Base-by-base conservation (phyloP, 2,113 vertebrate genomes). In the Actenoides lindsayi region DNA sequence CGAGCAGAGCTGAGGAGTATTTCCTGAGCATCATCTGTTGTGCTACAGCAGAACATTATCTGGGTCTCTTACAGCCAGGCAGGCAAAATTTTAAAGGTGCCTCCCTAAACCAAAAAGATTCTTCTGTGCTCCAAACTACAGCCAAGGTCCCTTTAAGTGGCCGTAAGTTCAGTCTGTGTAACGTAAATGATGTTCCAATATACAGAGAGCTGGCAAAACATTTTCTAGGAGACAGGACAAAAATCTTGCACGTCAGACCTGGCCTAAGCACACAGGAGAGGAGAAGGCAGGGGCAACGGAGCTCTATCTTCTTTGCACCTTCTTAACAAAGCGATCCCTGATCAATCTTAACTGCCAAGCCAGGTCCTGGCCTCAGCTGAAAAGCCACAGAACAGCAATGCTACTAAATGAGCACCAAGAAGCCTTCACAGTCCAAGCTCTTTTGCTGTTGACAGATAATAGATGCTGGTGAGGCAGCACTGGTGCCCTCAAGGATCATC, bases 81-180 rank as follows among this genome's bases (percentile, higher is more conserved):
- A 53, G 24, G 44, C 11, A 79, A 82, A 59, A 79, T 48, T 82
- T 75, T 75, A 87, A 87, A 75, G 57, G 30, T 3, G 1, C 11
- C 9, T 71, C 73, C 27, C 33, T 48, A 71, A 39, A 84, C 81
- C 13, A 41, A 39, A 30, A 44, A 64, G 63, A 76, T 78, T 65
- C 14, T 78, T 54, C 42, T 41, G 16, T 0, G 0, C 7, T 74
- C 21, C 30, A 12, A 69, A 69, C 28, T 50, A 51, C 16, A 77
- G 30, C 27, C 14, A 37, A 86, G 60, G 69, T 88, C 25, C 30
- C 50, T 83, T 75, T 25, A 59, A 7, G 19, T 3, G 27, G 17
- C 39, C 25, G 9, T 76, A 81, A 70, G 60, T 73, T 62, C 41
- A 18, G 9, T 27, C 11, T 46, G 24, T 53, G 48, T 41, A 68